Evolutionary conservation across 2,113 vertebrate genomes (phyloP).

Genomic region (Rousettus leschenaultii): DNA sequence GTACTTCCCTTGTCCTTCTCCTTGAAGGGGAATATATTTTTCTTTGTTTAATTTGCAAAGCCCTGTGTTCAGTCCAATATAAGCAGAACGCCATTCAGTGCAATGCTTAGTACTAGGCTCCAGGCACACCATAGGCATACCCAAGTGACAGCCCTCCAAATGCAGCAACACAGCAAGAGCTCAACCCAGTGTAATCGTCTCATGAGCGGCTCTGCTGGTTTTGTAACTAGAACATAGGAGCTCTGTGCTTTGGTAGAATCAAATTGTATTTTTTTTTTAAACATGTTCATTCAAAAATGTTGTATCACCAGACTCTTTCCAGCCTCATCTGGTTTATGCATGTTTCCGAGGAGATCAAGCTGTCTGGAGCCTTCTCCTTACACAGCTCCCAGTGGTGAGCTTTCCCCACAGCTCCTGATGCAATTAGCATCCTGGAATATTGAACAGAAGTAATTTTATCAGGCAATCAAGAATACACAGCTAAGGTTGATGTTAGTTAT

Average conservation of each 20-base stretch:
- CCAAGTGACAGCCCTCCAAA: not conserved
- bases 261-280: not conserved
- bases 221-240: not conserved
- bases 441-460: constrained; percentile 45
- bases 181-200: not conserved
- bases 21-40: not conserved
- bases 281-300: not conserved
- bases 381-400: not conserved
- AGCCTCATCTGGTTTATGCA: not conserved
- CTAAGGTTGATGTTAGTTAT: constrained; percentile 34
- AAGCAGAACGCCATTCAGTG: not conserved
- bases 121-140: fast-evolving
- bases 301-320: not conserved
- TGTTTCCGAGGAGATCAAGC: not conserved
- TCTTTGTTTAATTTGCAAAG: not conserved
- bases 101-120: not conserved
- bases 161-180: too few relatives aligned
- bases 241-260: not conserved
- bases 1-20: not conserved
- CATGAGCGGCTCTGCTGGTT: not conserved
- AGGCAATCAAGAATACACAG: constrained; percentile 56
- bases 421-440: constrained; percentile 51
- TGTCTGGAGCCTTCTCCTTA: not conserved
- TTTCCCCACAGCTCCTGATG: not conserved
- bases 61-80: not conserved